Evolutionary conservation across 92 coral and sea anemone species (phyloP).

Genomic region (Heliopora coerulea): DNA sequence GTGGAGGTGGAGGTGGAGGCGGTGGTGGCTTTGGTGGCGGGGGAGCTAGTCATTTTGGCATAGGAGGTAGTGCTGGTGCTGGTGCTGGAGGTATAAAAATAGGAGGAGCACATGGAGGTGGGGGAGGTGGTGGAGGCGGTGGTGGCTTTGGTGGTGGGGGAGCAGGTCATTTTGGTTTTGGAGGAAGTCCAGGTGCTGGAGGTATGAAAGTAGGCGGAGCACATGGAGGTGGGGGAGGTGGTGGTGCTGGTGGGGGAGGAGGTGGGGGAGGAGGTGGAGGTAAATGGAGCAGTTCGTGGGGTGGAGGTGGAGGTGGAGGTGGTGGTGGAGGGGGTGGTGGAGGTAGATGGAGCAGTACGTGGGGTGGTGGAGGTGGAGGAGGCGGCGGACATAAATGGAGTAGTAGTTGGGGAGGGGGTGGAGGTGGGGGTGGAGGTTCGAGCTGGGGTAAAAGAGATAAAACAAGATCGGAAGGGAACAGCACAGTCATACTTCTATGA

Average conservation of each 20-base stretch:
- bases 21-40: too few relatives aligned
- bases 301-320: neutral
- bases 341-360: neutral
- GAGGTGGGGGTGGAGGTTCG: neutral
- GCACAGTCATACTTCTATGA: neutral
- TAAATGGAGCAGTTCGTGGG: neutral
- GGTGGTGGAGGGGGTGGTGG: neutral
- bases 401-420: neutral
- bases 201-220: too few relatives aligned
- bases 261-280: slow-evolving; percentile 6
- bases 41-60: too few relatives aligned
- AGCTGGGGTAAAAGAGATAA: slow-evolving; percentile 7
- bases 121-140: neutral
- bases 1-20: too few relatives aligned
- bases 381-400: neutral
- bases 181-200: neutral
- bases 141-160: neutral
- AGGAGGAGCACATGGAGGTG: neutral
- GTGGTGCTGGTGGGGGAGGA: neutral
- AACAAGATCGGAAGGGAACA: neutral
- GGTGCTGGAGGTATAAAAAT: too few relatives aligned
- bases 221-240: too few relatives aligned
- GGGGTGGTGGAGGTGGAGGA: neutral
- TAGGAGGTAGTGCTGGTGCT: too few relatives aligned
- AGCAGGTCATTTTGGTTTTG: neutral